Percentiles rank a stretch among this genome's conserved stretches.
phyloP scores from a whole-genome alignment of 2,113 vertebrate genomes.

The Mirza zaza region DNA sequence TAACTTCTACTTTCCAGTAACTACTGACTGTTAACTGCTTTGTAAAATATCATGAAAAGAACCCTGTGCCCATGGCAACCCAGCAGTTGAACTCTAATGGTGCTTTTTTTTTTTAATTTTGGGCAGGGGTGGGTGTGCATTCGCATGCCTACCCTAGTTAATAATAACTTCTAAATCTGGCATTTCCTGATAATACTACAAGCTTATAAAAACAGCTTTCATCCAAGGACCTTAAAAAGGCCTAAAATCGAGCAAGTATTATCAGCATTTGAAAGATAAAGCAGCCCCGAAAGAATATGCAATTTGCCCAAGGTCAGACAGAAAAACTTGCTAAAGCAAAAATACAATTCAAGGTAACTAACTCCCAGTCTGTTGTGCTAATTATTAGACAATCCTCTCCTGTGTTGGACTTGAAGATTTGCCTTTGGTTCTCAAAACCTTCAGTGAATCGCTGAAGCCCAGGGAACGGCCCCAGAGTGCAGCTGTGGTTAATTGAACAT shows the following conservation, averaged over 20 bases:
- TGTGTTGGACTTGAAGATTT: not conserved
- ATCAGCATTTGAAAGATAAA: conserved; percentile 70
- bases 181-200: conserved; percentile 68
- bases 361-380: conserved; percentile 55
- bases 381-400: conserved; percentile 60
- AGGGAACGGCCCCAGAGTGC: conserved; percentile 38
- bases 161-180: conserved; percentile 76
- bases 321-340: conserved; percentile 63
- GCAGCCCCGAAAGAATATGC: conserved; percentile 60
- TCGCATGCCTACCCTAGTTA: conserved; percentile 26
- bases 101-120: not conserved
- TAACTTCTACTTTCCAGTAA: conserved; percentile 44
- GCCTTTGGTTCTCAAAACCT: conserved; percentile 53
- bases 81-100: conserved; percentile 30
- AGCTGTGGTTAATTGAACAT: conserved; percentile 72
- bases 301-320: conserved; percentile 69
- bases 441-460: conserved; percentile 11
- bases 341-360: conserved; percentile 65
- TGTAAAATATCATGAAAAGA: conserved; percentile 42
- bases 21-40: conserved; percentile 45
- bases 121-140: not conserved
- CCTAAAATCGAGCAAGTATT: conserved; percentile 58
- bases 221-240: conserved; percentile 59
- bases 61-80: conserved; percentile 58
- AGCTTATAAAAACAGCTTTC: conserved; percentile 69